A percentile compares a stretch with the other conserved stretches of the same genome.
Conservation (phyloP, 2,888 invertebrate species). For the Lordiphosa andalusiaca region DNA sequence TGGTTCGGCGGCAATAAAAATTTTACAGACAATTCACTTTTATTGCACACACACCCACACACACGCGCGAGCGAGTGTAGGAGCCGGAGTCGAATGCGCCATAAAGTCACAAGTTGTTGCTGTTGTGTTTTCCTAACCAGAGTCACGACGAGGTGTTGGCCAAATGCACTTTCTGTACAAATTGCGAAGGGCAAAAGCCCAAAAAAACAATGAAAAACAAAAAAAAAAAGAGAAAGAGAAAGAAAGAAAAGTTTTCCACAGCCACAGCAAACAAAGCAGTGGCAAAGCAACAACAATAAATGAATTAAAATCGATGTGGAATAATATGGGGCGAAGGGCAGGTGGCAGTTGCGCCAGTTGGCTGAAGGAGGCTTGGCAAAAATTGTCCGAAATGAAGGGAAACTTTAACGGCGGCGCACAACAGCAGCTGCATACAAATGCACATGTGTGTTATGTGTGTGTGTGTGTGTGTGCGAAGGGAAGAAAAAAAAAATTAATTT, state of each 20-base stretch:
- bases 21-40: constrained; percentile 62
- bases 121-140: too few species aligned
- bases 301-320: constrained; percentile 48
- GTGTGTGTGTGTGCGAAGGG: constrained; percentile 15
- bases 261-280: constrained; percentile 9
- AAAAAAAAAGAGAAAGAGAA: too few species aligned
- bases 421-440: constrained; percentile 52
- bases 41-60: constrained; percentile 32
- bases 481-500: constrained; percentile 64
- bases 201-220: too few species aligned
- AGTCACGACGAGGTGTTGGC: not conserved
- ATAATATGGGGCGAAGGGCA: not conserved
- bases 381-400: constrained; percentile 36
- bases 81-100: not conserved
- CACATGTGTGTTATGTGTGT: constrained; percentile 12
- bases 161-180: too few species aligned
- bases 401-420: constrained; percentile 15
- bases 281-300: constrained; percentile 28
- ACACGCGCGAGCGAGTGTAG: too few species aligned
- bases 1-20: constrained; percentile 37
- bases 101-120: constrained; percentile 20
- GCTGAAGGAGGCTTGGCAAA: constrained; percentile 17
- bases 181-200: not conserved
- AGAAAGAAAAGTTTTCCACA: constrained; percentile 17
- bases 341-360: not conserved